A percentile compares a stretch with the other conserved stretches of the same genome.
phyloP scores from a whole-genome alignment of 2,888 invertebrate species.

The Hypsopygia costalis region DNA sequence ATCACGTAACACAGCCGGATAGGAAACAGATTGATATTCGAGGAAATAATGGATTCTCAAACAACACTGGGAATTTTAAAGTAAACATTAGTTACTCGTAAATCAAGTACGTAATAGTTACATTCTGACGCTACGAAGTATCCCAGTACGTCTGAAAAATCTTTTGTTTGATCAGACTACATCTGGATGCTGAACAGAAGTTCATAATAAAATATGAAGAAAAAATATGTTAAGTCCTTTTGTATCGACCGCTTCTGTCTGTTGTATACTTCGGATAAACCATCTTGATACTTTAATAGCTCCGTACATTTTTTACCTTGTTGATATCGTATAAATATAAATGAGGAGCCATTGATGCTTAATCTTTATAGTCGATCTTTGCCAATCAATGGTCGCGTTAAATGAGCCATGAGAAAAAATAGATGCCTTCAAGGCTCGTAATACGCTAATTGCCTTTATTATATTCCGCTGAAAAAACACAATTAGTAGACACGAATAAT shows the following conservation, averaged over 20 bases:
- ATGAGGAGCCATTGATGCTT: constrained; percentile 29
- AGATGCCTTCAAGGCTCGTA: constrained; percentile 30
- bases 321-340: constrained; percentile 7
- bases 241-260: constrained; percentile 72
- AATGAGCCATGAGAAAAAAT: constrained; percentile 30
- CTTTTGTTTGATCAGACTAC: constrained; percentile 78
- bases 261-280: constrained; percentile 31
- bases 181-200: constrained; percentile 79
- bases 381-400: constrained; percentile 43
- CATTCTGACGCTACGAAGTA: constrained; percentile 43
- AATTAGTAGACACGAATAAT: constrained; percentile 36
- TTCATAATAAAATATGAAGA: constrained; percentile 79
- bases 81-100: constrained; percentile 64
- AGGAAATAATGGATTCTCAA: constrained; percentile 38
- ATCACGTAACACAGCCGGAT: constrained; percentile 2
- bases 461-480: constrained; percentile 36
- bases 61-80: constrained; percentile 56
- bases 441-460: constrained; percentile 49
- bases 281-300: constrained; percentile 52
- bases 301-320: not conserved
- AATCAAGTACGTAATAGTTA: constrained; percentile 69
- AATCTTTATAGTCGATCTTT: constrained; percentile 47
- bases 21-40: constrained; percentile 31
- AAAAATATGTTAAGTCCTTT: constrained; percentile 79
- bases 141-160: constrained; percentile 69